phyloP scores from a whole-genome alignment of 2,797 vertebrate genomes.

The Enoplosus armatus region DNA sequence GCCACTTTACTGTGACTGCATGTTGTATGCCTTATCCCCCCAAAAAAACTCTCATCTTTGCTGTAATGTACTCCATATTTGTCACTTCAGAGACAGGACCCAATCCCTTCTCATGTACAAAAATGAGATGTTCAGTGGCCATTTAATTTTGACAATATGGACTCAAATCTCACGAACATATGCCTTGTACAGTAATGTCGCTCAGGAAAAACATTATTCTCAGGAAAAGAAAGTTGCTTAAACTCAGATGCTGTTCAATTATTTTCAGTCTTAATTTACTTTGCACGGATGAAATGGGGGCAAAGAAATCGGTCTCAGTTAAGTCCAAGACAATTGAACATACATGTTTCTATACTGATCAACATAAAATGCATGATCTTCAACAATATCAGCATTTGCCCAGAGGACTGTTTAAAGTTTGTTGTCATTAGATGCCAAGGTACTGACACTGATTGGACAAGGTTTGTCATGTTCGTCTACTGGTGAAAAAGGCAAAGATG shows the following conservation, averaged over 20 bases:
- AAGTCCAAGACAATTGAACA: slow-evolving; percentile 39
- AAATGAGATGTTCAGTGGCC: background rate
- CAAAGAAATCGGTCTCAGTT: slow-evolving; percentile 31
- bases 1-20: slow-evolving; percentile 38
- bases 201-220: too few relatives aligned
- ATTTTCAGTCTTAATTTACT: background rate
- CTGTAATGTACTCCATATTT: background rate
- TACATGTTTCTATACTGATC: background rate
- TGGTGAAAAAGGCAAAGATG: slow-evolving; percentile 26
- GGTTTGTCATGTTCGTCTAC: slow-evolving; percentile 37
- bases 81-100: slow-evolving; percentile 9
- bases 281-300: slow-evolving; percentile 8
- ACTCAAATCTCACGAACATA: too few relatives aligned
- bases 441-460: slow-evolving; percentile 27
- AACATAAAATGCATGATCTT: slow-evolving; percentile 40
- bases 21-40: background rate
- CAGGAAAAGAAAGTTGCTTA: too few relatives aligned
- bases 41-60: background rate
- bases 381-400: slow-evolving; percentile 21
- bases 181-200: too few relatives aligned
- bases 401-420: slow-evolving; percentile 22
- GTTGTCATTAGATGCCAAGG: slow-evolving; percentile 16
- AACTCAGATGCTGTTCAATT: too few relatives aligned
- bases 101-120: slow-evolving; percentile 1
- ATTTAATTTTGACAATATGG: too few relatives aligned